Conservation (phyloP, 2,888 invertebrate species). For the Hypsopygia costalis region DNA sequence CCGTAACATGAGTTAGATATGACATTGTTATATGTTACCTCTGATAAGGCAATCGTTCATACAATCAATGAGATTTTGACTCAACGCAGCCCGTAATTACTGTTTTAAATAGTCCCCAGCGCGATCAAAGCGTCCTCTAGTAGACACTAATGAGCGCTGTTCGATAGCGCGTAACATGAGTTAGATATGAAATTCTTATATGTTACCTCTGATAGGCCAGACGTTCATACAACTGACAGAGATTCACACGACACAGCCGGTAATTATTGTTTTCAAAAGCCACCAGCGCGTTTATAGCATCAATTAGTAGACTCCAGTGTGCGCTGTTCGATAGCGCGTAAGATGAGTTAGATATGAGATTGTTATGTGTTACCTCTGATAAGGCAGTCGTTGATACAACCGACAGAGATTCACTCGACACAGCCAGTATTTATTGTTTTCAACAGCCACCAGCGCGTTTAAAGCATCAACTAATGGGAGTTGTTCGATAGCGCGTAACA, state of each 20-base stretch:
- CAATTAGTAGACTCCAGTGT: slow-evolving; percentile 76
- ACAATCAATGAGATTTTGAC: slow-evolving; percentile 75
- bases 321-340: slow-evolving; percentile 82
- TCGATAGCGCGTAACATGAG: slow-evolving; percentile 78
- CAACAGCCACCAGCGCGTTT: slow-evolving; percentile 82
- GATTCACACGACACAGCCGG: slow-evolving; percentile 90
- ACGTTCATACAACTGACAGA: slow-evolving; percentile 60
- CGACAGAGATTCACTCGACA: slow-evolving; percentile 84
- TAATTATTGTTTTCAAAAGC: slow-evolving; percentile 86
- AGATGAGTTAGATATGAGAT: slow-evolving; percentile 81
- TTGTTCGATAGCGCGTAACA: slow-evolving; percentile 82
- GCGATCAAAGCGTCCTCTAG: slow-evolving; percentile 82
- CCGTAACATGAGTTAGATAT: slow-evolving; percentile 79
- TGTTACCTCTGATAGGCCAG: slow-evolving; percentile 67
- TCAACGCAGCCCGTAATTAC: slow-evolving; percentile 93
- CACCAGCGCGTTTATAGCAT: slow-evolving; percentile 82
- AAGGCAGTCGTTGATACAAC: slow-evolving; percentile 63
- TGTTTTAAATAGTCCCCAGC: slow-evolving; percentile 83
- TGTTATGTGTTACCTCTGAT: no score
- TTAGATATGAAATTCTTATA: slow-evolving; percentile 84
- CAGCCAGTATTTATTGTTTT: slow-evolving; percentile 90
- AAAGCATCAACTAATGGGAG: slow-evolving; percentile 78
- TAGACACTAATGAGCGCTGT: slow-evolving; percentile 80
- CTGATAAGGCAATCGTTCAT: slow-evolving; percentile 62
- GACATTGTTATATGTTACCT: slow-evolving; percentile 84